Evolutionary conservation across 2,113 vertebrate genomes (phyloP), one percentile per base, ranked within the genome.

Genomic region (Engystomops pustulosus): DNA sequence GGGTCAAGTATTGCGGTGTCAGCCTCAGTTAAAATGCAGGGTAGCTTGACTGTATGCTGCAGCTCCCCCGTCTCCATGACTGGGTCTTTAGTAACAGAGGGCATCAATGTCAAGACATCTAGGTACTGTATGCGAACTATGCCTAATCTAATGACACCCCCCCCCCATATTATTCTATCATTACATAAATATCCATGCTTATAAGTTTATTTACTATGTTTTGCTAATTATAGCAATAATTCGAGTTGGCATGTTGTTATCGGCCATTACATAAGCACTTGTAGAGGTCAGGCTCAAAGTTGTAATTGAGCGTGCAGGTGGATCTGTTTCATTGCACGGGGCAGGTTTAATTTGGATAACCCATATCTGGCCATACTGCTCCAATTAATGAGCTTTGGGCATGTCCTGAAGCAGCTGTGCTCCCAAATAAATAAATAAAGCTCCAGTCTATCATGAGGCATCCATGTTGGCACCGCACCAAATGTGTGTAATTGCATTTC

Each of bases 391-490:
- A 34, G 45, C 79, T 85, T 23, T 53, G 71, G 84, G 71, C 72
- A 84, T 89, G 87, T 80, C 70, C 85, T 65, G 86, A 85, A 90
- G 86, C 88, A 91, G 86, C 88, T 88, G 79, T 86, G 82, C 88
- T 51, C 27, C 86, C 82, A 89, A 81, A 85, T 85, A 85, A 79
- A 85, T 85, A 85, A 79, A 85, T 87, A 83, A 78, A 92, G 86
- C 85, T 85, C 76, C 85, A 79, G 87, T 89, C 89, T 86, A 38
- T 90, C 70, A 45, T 81, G 86, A 84, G 91, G 89, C 90, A 78
- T 86, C 87, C 78, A 86, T 76, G 83, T 89, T 92, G 91, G 90
- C 90, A 84, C 80, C 79, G 86, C 88, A 86, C 90, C 90, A 85
- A 84, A 87, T 45, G 36, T 1, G 3, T 86, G 77, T 86, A 87